Conservation (phyloP, 1,140 invertebrate genomes). For the Drosophila saltans region DNA sequence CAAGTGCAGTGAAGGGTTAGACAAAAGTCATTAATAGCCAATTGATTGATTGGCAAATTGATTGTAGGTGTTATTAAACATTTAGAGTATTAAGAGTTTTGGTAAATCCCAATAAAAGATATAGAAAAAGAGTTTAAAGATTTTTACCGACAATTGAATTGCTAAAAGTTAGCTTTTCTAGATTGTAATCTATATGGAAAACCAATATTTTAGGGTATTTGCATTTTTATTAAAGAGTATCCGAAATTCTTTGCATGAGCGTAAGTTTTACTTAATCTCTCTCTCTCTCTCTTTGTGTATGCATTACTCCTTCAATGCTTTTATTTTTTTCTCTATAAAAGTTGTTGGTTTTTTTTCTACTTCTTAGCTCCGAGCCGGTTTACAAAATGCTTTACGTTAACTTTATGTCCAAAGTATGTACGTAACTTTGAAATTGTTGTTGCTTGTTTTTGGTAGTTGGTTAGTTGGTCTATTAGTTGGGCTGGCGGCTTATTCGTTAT, state of each 20-base stretch:
- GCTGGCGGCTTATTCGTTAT: constrained; percentile 51
- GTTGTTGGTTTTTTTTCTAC: constrained; percentile 26
- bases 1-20: neutral
- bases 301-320: neutral
- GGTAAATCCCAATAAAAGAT: too few species aligned
- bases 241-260: neutral
- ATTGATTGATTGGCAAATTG: neutral
- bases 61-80: too few species aligned
- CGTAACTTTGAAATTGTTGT: constrained; percentile 59
- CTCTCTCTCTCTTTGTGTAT: neutral
- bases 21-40: neutral
- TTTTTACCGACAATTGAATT: too few species aligned
- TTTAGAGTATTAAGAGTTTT: too few species aligned
- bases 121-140: too few species aligned
- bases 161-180: too few species aligned
- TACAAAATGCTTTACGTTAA: constrained; percentile 45
- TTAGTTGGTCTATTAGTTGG: constrained; percentile 42
- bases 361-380: constrained; percentile 57
- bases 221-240: neutral
- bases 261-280: neutral
- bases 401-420: constrained; percentile 44
- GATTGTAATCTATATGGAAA: too few species aligned
- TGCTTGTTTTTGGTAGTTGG: constrained; percentile 1
- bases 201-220: too few species aligned
- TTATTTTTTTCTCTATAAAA: constrained; percentile 12